Percentiles rank a stretch among this genome's conserved stretches.
Evolutionary conservation across 37 sponge, comb jelly and placozoan species (phyloP).

Genomic region (Geodia barretti): DNA sequence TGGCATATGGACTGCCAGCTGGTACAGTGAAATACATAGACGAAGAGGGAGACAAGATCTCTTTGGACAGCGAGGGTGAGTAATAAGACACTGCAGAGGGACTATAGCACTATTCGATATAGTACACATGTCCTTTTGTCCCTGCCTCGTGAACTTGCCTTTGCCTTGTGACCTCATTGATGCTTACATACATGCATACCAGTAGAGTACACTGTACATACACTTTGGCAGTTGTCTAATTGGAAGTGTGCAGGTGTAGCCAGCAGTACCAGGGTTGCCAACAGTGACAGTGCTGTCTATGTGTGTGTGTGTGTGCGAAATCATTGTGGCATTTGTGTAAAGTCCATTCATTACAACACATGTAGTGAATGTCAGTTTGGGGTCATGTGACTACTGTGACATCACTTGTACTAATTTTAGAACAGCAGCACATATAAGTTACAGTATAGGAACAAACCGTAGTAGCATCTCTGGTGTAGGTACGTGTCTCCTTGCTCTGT

Average conservation of each 20-base stretch:
- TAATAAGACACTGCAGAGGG: too few relatives aligned
- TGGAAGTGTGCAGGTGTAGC: too few relatives aligned
- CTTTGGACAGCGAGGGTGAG: constrained; percentile 52
- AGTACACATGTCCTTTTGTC: too few relatives aligned
- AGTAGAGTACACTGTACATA: too few relatives aligned
- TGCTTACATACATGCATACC: too few relatives aligned
- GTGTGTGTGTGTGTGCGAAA: constrained; percentile 2
- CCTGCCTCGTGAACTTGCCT: too few relatives aligned
- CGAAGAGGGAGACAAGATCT: constrained; percentile 53
- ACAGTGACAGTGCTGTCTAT: neutral
- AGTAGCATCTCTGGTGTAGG: neutral
- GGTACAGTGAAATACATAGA: constrained; percentile 36
- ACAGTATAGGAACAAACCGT: too few relatives aligned
- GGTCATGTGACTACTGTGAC: neutral
- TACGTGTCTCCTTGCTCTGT: neutral
- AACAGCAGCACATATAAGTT: neutral
- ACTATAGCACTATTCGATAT: too few relatives aligned
- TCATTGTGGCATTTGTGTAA: neutral
- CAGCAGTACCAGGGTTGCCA: neutral
- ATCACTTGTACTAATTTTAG: neutral
- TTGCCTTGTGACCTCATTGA: too few relatives aligned
- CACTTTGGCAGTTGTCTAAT: too few relatives aligned
- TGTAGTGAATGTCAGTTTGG: neutral
- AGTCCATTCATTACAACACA: neutral
- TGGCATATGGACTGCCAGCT: constrained; percentile 5